phyloP scores from a whole-genome alignment of 1,140 invertebrate genomes.

The Heliconius eleuchia region DNA sequence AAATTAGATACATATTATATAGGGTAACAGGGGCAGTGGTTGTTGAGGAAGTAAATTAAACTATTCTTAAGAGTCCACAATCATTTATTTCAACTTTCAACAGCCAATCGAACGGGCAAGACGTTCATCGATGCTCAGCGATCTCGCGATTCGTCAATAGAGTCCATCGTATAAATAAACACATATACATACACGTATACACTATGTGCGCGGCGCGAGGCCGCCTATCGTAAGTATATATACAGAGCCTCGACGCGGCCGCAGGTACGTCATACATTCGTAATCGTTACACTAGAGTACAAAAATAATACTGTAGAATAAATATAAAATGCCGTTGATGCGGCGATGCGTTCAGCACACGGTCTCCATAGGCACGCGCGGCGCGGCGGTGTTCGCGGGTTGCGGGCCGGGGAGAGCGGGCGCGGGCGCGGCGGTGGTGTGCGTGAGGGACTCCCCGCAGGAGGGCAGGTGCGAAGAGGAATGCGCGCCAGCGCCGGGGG shows the following conservation, averaged over 20 bases:
- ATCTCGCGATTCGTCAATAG: slow-evolving; percentile 32
- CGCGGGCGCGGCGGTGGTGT: slow-evolving; percentile 87
- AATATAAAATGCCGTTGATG: slow-evolving; percentile 43
- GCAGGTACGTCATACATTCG: slow-evolving; percentile 40
- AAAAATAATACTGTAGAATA: slow-evolving; percentile 70
- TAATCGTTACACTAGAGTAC: slow-evolving; percentile 53
- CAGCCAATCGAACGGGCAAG: slow-evolving; percentile 47
- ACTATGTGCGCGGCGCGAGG: slow-evolving; percentile 29
- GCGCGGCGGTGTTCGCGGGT: slow-evolving; percentile 84
- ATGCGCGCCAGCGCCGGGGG: slow-evolving; percentile 82
- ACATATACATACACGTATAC: slow-evolving; percentile 49
- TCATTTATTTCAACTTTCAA: slow-evolving; percentile 45
- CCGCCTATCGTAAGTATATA: slow-evolving; percentile 38
- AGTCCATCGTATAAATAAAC: slow-evolving; percentile 48
- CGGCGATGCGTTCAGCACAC: slow-evolving; percentile 70
- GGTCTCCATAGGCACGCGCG: slow-evolving; percentile 82
- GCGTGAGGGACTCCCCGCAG: slow-evolving; percentile 87
- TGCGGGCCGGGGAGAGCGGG: slow-evolving; percentile 84
- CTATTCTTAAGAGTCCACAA: slow-evolving; percentile 29
- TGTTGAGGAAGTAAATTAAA: slow-evolving; percentile 23
- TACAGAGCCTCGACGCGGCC: slow-evolving; percentile 43
- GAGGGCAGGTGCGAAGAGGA: slow-evolving; percentile 90
- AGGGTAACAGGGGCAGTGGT: too few relatives aligned
- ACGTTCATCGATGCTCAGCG: slow-evolving; percentile 34
- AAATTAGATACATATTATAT: neutral